Evolutionary conservation across 1,140 invertebrate genomes (phyloP), one percentile per base, ranked within the genome.

Genomic region (Eciton burchellii): DNA sequence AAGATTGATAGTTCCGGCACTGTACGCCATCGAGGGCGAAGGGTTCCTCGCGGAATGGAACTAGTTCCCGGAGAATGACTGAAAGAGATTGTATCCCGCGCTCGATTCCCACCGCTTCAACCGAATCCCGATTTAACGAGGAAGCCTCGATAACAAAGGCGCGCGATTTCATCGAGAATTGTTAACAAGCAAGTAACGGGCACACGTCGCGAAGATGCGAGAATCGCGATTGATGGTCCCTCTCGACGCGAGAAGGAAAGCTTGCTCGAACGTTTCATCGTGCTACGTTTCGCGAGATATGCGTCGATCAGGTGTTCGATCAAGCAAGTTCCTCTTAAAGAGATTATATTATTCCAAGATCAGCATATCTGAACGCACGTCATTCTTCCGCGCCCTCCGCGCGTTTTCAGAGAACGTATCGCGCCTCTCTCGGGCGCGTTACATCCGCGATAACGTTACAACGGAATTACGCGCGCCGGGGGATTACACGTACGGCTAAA

Each of bases 401-500:
- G 49, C 35, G 2, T 45, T 79, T 70, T 70, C 49, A 21, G 35
- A n/a, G 62, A 79, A 70, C 63, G 43, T 45, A 79, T 70, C 29
- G 29, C 49, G 24, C 74, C n/a, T n/a, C n/a, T 45, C 74, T 2
- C 56, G 74, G 74, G 74, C 49, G 24, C n/a, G n/a, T 70, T 70
- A 29, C 63, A 56, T 19, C 21, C 21, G 49, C 35, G 63, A 79
- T 45, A 57, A 56, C 19, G 49, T 79, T 79, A 70, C 49, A 70
- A 70, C 65, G 56, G 63, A 79, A 70, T 57, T 68, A 56, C 74
- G 49, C 74, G 49, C 74, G 63, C 74, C n/a, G 24, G 26, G 63
- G 59, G 59, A 43, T 70, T 79, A 70, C 35, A 54, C 45, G 63
- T 43, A 35, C 9, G 49, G 8, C 0, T 70, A 11, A 9, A 68